A percentile compares a stretch with the other conserved stretches of the same genome.
Conservation (phyloP, 2,113 vertebrate genomes). For the Labrus mixtus region DNA sequence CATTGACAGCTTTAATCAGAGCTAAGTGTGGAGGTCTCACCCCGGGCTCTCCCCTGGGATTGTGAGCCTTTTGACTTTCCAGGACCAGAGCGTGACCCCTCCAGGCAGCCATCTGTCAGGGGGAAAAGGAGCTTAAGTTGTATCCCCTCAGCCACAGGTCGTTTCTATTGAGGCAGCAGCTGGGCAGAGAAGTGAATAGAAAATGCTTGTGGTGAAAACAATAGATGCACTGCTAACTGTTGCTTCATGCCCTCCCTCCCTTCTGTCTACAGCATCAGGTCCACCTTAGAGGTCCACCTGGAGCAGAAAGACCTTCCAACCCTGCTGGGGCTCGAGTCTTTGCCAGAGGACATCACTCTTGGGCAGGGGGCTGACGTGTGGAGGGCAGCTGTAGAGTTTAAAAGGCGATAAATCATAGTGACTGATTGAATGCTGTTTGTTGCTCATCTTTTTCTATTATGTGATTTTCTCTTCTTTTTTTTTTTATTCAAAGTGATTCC, state of each 20-base stretch:
- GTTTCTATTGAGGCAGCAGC: slow-evolving; percentile 65
- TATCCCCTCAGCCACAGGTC: slow-evolving; percentile 53
- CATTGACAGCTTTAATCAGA: slow-evolving; percentile 61
- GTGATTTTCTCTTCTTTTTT: too few relatives aligned
- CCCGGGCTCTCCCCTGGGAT: slow-evolving; percentile 45
- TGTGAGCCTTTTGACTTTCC: slow-evolving; percentile 62
- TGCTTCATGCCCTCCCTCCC: slow-evolving; percentile 22
- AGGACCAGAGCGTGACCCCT: slow-evolving; percentile 72
- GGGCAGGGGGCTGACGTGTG: slow-evolving; percentile 75
- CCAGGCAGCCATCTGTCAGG: slow-evolving; percentile 79
- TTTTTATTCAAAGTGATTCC: too few relatives aligned
- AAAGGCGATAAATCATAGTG: slow-evolving; percentile 39
- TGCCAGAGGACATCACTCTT: slow-evolving; percentile 66
- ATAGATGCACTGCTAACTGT: slow-evolving; percentile 69
- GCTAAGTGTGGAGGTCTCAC: slow-evolving; percentile 62
- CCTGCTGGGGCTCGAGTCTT: slow-evolving; percentile 61
- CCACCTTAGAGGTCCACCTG: slow-evolving; percentile 72
- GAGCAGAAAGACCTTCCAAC: slow-evolving; percentile 62
- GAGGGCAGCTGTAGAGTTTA: slow-evolving; percentile 77
- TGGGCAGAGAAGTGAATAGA: slow-evolving; percentile 62
- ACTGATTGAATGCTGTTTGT: not conserved
- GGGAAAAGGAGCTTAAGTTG: slow-evolving; percentile 54
- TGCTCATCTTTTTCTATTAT: too few relatives aligned
- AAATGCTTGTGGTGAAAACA: slow-evolving; percentile 66
- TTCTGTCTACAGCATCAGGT: slow-evolving; percentile 72